Base-by-base conservation (phyloP, 2,888 invertebrate genomes). In the Rapana venosa region DNA sequence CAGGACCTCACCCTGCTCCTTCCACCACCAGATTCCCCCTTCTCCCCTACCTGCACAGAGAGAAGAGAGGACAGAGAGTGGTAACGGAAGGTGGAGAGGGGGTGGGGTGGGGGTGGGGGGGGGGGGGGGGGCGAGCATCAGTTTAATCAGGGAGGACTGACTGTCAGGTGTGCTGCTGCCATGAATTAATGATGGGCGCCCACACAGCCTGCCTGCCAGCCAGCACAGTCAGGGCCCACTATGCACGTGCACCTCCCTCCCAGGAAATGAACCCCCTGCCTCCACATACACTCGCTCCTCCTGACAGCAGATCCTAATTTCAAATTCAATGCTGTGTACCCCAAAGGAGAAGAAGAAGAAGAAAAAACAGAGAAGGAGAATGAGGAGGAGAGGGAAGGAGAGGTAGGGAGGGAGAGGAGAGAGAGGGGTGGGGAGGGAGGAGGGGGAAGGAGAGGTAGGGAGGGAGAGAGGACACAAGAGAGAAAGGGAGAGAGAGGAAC, bases 221-320 rank as follows among this genome's bases (percentile, higher is more conserved):
- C n/a, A 0, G 0, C n/a, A 74, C 70, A 26, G 70, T 11, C 70
- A 74, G 11, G 74, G 30, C n/a, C 6, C 74, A n/a, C n/a, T 47
- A n/a, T n/a, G n/a, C 74, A 74, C 74, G 47, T 47, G 47, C 74
- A 61, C 61, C n/a, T 26, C 26, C 26, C 70, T 26, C 70, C 70
- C 70, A 74, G 70, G 70, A 74, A 74, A 74, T 74, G 70, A 74
- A 74, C n/a, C 70, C 26, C 70, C 70, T 74, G 70, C 70, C n/a
- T 74, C 70, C 70, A 74, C 22, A 74, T n/a, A 26, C n/a, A 26
- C n/a, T 26, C n/a, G n/a, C n/a, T 6, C 70, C 8, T 26, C n/a
- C 70, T 74, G 26, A 74, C 70, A 47, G 8, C 4, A 47, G 4
- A 47, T 2, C 47, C 47, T 47, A n/a, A n/a, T n/a, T n/a, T n/a